Evolutionary conservation across 1,140 invertebrate genomes (phyloP), one percentile per base, ranked within the genome.

Genomic region (Melitaea cinxia): DNA sequence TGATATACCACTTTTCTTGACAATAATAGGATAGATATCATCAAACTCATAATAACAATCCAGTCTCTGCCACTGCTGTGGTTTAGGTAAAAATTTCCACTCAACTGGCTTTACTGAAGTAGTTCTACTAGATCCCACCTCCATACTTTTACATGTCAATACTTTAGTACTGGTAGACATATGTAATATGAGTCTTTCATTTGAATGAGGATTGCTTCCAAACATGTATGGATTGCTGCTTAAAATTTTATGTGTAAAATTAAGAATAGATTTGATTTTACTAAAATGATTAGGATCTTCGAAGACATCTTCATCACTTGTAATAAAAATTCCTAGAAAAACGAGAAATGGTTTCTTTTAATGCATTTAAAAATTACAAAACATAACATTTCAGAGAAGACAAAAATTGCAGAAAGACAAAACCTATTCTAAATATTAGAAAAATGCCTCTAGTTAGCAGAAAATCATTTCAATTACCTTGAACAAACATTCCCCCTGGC

Each of bases 401-500:
- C 7, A 7, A 28, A 28, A 28, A 28, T 28, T 28, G 7, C 26
- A 7, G 3, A 28, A 28, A 28, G 26, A 58, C 0, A 50, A 12
- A 21, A 24, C 1, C 24, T 17, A 6, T 50, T 30, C 15, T 39
- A 57, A 21, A 15, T 26, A 49, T 14, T 33, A 23, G 19, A 14
- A 60, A n/a, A n/a, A n/a, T n/a, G n/a, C n/a, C n/a, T n/a, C n/a
- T n/a, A n/a, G n/a, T n/a, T n/a, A n/a, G n/a, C n/a, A n/a, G n/a
- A n/a, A n/a, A n/a, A n/a, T n/a, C n/a, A n/a, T n/a, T n/a, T n/a
- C 26, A 17, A 24, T 57, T 68, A 75, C 94, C 95, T 72, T 96
- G 91, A 47, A 97, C 94, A 88, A 93, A 93, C 90, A 96, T 93
- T 19, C 96, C 96, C 42, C 96, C 96, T 35, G 96, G 95, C 50